Evolutionary conservation across 2,797 vertebrate species (phyloP), one percentile per base, ranked within the genome.

Genomic region (Atherinosoma microstoma): DNA sequence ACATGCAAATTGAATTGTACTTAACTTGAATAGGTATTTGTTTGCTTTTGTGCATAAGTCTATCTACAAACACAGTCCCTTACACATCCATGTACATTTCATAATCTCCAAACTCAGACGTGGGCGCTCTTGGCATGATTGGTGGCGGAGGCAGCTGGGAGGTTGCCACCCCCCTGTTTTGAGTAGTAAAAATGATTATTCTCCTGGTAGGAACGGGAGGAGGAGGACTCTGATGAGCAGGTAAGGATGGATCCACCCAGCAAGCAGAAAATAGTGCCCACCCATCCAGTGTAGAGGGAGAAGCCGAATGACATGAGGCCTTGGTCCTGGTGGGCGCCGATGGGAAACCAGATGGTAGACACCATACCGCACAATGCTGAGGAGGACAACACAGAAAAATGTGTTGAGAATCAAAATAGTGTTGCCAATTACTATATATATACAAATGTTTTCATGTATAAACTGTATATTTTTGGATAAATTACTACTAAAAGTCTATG

Each of bases 81-180:
- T 30, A n/a, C 11, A 40, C 53, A 27, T 59, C 58, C 70, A 38
- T 22, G 6, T 18, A 51, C 59, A 36, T 58, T 54, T 49, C 12
- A 29, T 3, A 29, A 18, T 15, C n/a, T 51, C 40, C 64, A 2
- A 4, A 22, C 78, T 95, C 94, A 99, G 76, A 99, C 98, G 2
- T 99, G 97, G 7, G 97, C 97, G 0, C 97, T 99, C 91, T 99
- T 99, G 74, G 98, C 97, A 0, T 99, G 98, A 82, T 97, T 98
- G 0, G 83, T 75, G 53, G 93, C 67, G 45, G 89, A 12, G 0
- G 85, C 63, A 61, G 94, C 91, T 53, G 95, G 93, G 64, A 62
- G 71, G 81, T 87, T 89, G 22, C 79, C 80, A 0, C 94, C 87
- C 58, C 95, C 92, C 58, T 94, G 93, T 1, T 97, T 98, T 67